Evolutionary conservation across 2,888 invertebrate species (phyloP).

Genomic region (Scaptomyza cyrtandrae): DNA sequence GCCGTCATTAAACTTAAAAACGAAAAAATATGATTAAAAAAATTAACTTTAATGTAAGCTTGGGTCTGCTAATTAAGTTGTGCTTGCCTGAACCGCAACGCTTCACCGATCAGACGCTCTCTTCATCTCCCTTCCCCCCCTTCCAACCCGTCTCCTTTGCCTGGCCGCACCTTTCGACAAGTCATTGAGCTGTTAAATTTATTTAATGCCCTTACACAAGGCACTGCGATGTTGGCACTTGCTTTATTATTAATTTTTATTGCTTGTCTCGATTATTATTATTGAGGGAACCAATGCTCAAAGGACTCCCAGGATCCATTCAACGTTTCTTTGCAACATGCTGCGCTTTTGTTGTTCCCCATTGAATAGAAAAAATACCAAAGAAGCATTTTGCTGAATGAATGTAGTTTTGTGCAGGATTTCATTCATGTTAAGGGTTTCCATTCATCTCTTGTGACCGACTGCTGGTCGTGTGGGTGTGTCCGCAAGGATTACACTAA

Average conservation of each 20-base stretch:
- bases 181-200: slow-evolving; percentile 80
- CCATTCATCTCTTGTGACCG: slow-evolving; percentile 39
- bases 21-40: slow-evolving; percentile 46
- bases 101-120: slow-evolving; percentile 44
- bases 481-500: slow-evolving; percentile 76
- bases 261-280: slow-evolving; percentile 59
- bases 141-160: background rate
- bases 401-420: slow-evolving; percentile 43
- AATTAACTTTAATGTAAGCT: slow-evolving; percentile 64
- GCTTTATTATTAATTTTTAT: slow-evolving; percentile 74
- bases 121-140: background rate
- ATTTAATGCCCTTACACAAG: slow-evolving; percentile 68
- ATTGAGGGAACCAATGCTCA: slow-evolving; percentile 20
- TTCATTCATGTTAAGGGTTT: slow-evolving; percentile 49
- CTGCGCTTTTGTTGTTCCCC: slow-evolving; percentile 63
- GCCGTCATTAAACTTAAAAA: slow-evolving; percentile 58
- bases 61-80: slow-evolving; percentile 69
- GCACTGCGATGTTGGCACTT: slow-evolving; percentile 67
- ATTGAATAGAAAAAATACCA: slow-evolving; percentile 18
- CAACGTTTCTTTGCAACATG: slow-evolving; percentile 51
- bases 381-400: slow-evolving; percentile 52
- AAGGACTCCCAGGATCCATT: slow-evolving; percentile 71
- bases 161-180: slow-evolving; percentile 70
- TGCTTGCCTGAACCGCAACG: slow-evolving; percentile 56
- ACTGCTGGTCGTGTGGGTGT: slow-evolving; percentile 55